Base-by-base conservation (phyloP, 2,888 invertebrate genomes). In the Alloscopus bannaensis region DNA sequence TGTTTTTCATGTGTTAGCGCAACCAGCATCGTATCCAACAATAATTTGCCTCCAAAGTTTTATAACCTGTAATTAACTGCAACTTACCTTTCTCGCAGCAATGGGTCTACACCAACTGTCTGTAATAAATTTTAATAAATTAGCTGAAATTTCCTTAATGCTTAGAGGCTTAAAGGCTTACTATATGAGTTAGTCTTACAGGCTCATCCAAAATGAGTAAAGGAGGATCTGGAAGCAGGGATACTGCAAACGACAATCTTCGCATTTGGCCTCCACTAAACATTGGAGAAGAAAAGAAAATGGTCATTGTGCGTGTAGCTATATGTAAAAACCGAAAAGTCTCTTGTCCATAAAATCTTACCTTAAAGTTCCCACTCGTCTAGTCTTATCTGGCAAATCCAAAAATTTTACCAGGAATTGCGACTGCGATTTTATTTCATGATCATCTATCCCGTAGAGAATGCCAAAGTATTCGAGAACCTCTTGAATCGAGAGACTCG, bases 401-500 rank as follows among this genome's bases (percentile, higher is more conserved):
- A 97, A 91, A 88, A 97, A 96, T 88, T 95, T 94, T 22, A 97
- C 89, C n/a, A 97, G 90, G 89, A 97, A 97, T 87, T 93, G 92
- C 82, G 95, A 92, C 85, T 96, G 91, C 85, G 94, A 94, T 65
- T 90, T 89, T 84, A 97, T 95, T 89, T 95, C 94, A 28, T 91
- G 88, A 47, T 94, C 93, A 88, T 92, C 91, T 96, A 97, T 96
- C 85, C 96, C 95, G 89, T 96, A 96, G 87, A 97, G 94, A 93
- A 96, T 94, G 40, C 97, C 97, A 89, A 97, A 97, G 89, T 96
- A 97, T 93, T 94, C 93, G 93, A 97, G 94, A 0, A 97, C 97
- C 88, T 97, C 97, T 84, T 93, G 93, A 87, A 97, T 97, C 42
- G 96, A 94, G 89, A 97, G 96, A 89, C 95, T 95, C 0, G 94